These are phyloP conservation scores for Cynaeus angustus DNA, from an alignment of 2,888 invertebrate species.

Conservation along the genomic window DNA sequence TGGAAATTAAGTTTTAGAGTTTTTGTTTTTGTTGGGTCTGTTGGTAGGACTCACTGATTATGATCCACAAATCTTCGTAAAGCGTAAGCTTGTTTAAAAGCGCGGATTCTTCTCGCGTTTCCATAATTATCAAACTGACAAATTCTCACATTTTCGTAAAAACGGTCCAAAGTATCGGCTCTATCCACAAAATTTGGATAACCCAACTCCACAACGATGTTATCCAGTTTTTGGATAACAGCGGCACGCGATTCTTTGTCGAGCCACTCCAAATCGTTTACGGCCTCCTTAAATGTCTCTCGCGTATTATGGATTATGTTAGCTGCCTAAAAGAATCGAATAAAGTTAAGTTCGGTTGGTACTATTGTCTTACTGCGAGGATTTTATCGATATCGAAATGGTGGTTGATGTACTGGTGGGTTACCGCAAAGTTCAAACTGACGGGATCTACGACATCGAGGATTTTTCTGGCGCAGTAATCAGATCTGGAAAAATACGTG, in stretches of 20 bases:
- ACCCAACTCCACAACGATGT: conserved; percentile 69
- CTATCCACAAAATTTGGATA: conserved; percentile 65
- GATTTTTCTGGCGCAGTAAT: conserved; percentile 69
- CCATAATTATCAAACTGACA: conserved; percentile 68
- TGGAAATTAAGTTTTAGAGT: conserved; percentile 52
- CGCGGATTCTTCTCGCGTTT: conserved; percentile 65
- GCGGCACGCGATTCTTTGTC: conserved; percentile 71
- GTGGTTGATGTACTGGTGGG: conserved; percentile 66
- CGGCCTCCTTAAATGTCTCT: conserved; percentile 70
- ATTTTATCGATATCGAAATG: conserved; percentile 66
- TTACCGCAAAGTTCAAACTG: conserved; percentile 66
- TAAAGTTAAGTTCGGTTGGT: background rate
- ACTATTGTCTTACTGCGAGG: conserved; percentile 57
- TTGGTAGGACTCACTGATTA: conserved; percentile 25
- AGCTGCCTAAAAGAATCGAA: conserved; percentile 57
- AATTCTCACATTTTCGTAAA: conserved; percentile 67
- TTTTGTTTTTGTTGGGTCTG: background rate
- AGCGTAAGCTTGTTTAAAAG: conserved; percentile 64
- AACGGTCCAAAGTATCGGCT: conserved; percentile 60
- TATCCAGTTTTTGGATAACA: conserved; percentile 72
- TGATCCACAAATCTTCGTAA: conserved; percentile 52
- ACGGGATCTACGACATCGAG: conserved; percentile 61
- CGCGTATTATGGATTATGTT: conserved; percentile 71
- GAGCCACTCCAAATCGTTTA: conserved; percentile 73
- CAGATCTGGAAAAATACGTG: conserved; percentile 48